phyloP scores from a whole-genome alignment of 37 sponge, comb jelly and placozoan genomes.

The Corticium candelabrum region DNA sequence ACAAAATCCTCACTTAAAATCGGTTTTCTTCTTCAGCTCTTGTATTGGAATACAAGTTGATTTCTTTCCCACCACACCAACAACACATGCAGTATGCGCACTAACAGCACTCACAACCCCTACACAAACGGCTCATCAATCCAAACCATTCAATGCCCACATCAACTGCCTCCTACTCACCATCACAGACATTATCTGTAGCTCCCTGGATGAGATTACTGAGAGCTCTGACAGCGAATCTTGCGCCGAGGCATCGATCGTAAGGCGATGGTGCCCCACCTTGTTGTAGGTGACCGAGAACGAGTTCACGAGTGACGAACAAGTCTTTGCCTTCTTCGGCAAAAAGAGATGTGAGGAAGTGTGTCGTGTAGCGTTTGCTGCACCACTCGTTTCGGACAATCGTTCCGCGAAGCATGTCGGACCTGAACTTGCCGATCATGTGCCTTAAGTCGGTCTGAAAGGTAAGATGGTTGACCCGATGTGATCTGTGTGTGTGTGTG shows the following conservation, averaged over 20 bases:
- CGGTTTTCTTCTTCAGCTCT: conserved; percentile 36
- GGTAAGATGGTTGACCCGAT: too few species aligned
- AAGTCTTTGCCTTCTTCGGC: conserved; percentile 60
- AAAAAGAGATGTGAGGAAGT: conserved; percentile 61
- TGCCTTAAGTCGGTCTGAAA: conserved; percentile 41
- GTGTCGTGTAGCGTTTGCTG: conserved; percentile 70
- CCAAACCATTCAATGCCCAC: too few species aligned
- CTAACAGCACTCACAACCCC: conserved; percentile 31
- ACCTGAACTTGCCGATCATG: conserved; percentile 59
- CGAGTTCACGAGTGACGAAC: conserved; percentile 41
- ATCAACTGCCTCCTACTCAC: too few species aligned
- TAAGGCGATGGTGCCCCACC: conserved; percentile 82
- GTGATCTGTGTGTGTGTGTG: too few species aligned
- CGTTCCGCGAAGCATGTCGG: conserved; percentile 42
- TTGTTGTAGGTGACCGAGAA: conserved; percentile 93
- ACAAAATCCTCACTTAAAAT: conserved; percentile 52
- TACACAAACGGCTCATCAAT: too few species aligned
- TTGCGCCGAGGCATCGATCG: conserved; percentile 75
- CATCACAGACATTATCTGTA: too few species aligned
- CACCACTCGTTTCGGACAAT: conserved; percentile 68
- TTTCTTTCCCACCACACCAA: conserved; percentile 51
- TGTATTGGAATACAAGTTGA: conserved; percentile 33
- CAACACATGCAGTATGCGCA: conserved; percentile 46
- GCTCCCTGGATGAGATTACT: conserved; percentile 36
- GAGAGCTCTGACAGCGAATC: conserved; percentile 55